phyloP scores from a whole-genome alignment of 2,797 vertebrate species.

The Sebastes miniatus region DNA sequence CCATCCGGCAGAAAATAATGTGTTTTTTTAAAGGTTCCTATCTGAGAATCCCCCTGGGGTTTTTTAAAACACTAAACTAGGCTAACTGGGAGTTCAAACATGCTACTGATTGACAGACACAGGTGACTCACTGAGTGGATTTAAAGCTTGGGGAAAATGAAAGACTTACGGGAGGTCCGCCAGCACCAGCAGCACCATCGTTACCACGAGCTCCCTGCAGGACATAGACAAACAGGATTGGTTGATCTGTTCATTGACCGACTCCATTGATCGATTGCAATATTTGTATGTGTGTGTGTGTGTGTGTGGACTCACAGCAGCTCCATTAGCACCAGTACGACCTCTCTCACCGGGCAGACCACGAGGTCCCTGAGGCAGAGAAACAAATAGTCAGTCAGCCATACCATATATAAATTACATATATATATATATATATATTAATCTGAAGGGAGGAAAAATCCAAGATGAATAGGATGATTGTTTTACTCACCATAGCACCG shows the following conservation, averaged over 20 bases:
- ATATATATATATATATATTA: background rate
- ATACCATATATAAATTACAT: background rate
- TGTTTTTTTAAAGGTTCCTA: background rate
- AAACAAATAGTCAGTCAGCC: background rate
- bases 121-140: background rate
- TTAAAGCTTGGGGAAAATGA: background rate
- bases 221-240: slow-evolving; percentile 33
- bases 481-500: slow-evolving; percentile 91
- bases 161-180: slow-evolving; percentile 89
- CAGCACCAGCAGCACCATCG: slow-evolving; percentile 90
- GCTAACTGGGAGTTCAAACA: background rate
- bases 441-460: background rate
- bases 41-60: background rate
- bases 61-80: background rate
- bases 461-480: background rate
- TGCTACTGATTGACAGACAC: background rate
- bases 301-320: slow-evolving; percentile 89
- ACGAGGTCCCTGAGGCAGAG: slow-evolving; percentile 87
- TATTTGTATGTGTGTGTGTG: background rate
- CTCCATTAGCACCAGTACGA: slow-evolving; percentile 88
- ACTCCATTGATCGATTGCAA: background rate
- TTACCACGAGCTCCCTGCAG: slow-evolving; percentile 95
- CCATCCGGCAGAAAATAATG: background rate
- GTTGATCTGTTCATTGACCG: background rate
- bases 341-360: slow-evolving; percentile 98